Base-by-base conservation (phyloP, 1,140 invertebrate genomes). In the Sitophilus oryzae region DNA sequence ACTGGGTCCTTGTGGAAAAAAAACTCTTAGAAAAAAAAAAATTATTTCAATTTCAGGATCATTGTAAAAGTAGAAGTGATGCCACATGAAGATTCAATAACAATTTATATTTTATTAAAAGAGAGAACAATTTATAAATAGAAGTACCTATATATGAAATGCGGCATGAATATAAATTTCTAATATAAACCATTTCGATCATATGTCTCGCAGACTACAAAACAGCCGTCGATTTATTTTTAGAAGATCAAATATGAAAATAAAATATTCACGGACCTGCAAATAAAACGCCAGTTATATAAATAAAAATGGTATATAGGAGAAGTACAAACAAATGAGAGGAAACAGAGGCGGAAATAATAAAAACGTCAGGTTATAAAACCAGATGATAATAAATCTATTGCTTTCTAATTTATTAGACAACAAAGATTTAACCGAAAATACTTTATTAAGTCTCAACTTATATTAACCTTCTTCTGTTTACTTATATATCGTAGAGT, bases 261-360 rank as follows among this genome's bases (percentile, higher is more conserved):
- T 30, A 30, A 30, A 30, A 30, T 30, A 30, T 30, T 30, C 25
- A 30, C 25, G 25, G 25, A 30, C 22, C 15, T 11, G 21, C 25
- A 36, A 51, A 51, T 51, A 51, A 51, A 51, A 51, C 40, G 15
- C 11, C 38, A 51, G 25, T 51, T 21, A 51, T 51, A 42, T 51
- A 51, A 51, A 51, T 51, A 51, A 41, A 42, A 22, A 19, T 42
- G 21, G 41, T 51, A 41, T 41, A 11, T 42, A 41, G n/a, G 15
- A 42, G 40, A 40, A 51, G 34, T 21, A 61, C 50, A 57, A 57
- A 59, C 52, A 59, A 19, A 23, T 34, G 21, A 56, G 44, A 55
- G 60, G 36, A 57, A 62, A 56, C 60, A 59, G 60, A 55, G 43
- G 42, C 60, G 60, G 60, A 62, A 62, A 62, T 59, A 56, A 54